Evolutionary conservation across 23 tunicate species (phyloP).

Genomic region (Phallusia fumigata): DNA sequence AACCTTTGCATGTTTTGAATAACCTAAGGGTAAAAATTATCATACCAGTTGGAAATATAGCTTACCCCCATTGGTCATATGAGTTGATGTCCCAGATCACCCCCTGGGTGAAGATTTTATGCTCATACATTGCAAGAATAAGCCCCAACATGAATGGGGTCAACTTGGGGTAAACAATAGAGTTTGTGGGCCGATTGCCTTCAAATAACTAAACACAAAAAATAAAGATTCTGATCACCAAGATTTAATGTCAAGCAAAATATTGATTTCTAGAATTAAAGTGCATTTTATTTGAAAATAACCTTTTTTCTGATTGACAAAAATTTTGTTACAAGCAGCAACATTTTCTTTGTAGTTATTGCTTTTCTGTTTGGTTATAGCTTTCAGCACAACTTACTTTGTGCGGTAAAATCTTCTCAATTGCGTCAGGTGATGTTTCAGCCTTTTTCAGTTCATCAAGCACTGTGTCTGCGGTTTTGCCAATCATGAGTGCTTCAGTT

Average conservation of each 20-base stretch:
- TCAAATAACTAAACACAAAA: conserved; percentile 67
- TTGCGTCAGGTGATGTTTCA: conserved; percentile 51
- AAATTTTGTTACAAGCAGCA: no score
- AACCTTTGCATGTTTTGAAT: no score
- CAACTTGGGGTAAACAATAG: conserved; percentile 85
- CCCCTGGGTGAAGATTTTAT: conserved; percentile 98
- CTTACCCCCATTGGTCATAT: conserved; percentile 98
- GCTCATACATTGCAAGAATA: conserved; percentile 90
- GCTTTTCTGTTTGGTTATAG: no score
- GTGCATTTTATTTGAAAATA: no score
- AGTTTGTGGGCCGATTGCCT: conserved; percentile 96
- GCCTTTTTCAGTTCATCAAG: conserved; percentile 70
- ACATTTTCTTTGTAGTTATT: no score
- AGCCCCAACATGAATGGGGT: conserved; percentile 94
- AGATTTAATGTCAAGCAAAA: no score
- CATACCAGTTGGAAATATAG: background rate
- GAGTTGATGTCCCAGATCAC: conserved; percentile 98
- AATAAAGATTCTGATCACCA: no score
- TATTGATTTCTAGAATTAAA: no score
- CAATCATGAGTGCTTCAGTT: conserved; percentile 98
- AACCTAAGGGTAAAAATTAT: background rate
- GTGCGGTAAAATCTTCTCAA: conserved; percentile 80
- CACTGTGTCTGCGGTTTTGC: conserved; percentile 83
- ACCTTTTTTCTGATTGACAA: no score
- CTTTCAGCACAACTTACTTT: conserved; percentile 47